Percentiles rank a stretch among this genome's conserved stretches.
phyloP scores from a whole-genome alignment of 2,888 invertebrate species.

The Sinotaia quadrata region DNA sequence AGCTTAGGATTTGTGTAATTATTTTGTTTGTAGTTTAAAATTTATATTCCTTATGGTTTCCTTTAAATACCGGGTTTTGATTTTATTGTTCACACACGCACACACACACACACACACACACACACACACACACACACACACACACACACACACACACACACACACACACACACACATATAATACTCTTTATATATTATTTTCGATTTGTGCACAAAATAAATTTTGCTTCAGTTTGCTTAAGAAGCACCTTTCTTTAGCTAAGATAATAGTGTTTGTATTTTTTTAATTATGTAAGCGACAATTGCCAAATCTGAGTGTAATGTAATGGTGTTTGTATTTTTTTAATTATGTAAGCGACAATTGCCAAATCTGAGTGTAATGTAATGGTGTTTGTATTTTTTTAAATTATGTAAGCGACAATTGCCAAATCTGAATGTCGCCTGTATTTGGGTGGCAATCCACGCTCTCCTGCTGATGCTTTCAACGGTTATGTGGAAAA shows the following conservation, averaged over 20 bases:
- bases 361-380: too few relatives aligned
- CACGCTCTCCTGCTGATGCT: neutral
- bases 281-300: too few relatives aligned
- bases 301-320: too few relatives aligned
- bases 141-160: slow-evolving; percentile 22
- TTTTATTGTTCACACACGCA: too few relatives aligned
- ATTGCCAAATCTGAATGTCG: neutral
- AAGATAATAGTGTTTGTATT: neutral
- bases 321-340: neutral
- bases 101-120: neutral
- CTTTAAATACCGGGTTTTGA: too few relatives aligned
- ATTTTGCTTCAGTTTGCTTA: too few relatives aligned
- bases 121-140: slow-evolving; percentile 18
- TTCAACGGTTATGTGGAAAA: neutral
- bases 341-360: too few relatives aligned
- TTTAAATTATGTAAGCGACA: too few relatives aligned
- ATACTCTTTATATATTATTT: neutral
- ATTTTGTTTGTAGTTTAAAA: too few relatives aligned
- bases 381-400: neutral
- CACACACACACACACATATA: slow-evolving; percentile 20
- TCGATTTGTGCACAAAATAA: neutral
- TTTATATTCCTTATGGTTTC: too few relatives aligned
- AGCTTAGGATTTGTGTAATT: too few relatives aligned
- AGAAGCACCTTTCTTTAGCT: too few relatives aligned
- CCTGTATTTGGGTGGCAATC: neutral